Conservation (phyloP, 2,113 vertebrate genomes). For the Eudyptes chrysolophus region DNA sequence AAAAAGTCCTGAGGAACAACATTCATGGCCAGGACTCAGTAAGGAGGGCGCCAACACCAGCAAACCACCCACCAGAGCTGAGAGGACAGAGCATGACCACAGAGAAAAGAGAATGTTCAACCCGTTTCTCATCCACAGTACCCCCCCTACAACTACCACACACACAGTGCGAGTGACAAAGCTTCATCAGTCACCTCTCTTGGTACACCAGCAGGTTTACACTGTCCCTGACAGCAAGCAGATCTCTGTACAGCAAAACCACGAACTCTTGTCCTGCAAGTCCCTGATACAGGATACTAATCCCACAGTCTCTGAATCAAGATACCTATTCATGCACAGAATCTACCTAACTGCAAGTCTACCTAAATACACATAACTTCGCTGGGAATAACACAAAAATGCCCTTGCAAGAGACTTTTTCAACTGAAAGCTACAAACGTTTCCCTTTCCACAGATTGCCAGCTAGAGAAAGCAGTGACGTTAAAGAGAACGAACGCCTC, state of each 20-base stretch:
- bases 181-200: no score
- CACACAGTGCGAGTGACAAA: accelerated
- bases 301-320: not conserved
- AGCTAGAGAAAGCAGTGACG: not conserved
- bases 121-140: not conserved
- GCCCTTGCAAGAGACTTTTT: not conserved
- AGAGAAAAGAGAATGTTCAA: not conserved
- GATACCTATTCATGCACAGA: not conserved
- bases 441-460: not conserved
- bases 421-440: not conserved
- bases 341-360: not conserved
- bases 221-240: no score
- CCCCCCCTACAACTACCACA: not conserved
- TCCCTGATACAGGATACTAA: not conserved
- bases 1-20: not conserved
- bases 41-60: not conserved
- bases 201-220: not conserved
- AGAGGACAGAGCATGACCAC: not conserved
- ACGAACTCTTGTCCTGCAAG: not conserved
- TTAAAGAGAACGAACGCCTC: accelerated
- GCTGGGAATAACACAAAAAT: not conserved
- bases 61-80: not conserved
- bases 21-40: not conserved
- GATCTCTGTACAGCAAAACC: not conserved
- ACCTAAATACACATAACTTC: not conserved